Evolutionary conservation across 2,888 invertebrate species (phyloP), one percentile per base, ranked within the genome.

Genomic region (Rhaphigaster nebulosa): DNA sequence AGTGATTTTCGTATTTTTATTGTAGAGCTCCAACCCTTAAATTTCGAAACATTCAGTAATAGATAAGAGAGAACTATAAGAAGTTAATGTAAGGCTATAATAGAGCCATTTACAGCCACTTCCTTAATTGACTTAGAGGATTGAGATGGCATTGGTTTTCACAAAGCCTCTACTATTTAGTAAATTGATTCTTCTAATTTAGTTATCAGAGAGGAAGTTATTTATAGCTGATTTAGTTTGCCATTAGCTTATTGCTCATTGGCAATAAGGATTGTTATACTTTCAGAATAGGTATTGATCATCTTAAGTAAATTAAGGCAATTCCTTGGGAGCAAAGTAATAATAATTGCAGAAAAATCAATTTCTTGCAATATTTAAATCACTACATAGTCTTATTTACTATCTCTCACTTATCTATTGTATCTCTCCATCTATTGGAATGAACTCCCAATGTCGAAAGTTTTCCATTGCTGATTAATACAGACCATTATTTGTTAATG

Each of bases 231-330:
- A n/a, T 98, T 45, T n/a, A 84, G 10, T n/a, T 45, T 15, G 34
- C 84, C 84, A 84, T 84, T 84, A 84, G 84, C 0, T 95, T 97
- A 88, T 96, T 98, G 54, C 97, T 97, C 50, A 97, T 97, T 92
- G 96, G 95, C 89, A n/a, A n/a, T 98, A 98, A 93, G 98, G 98
- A 94, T 96, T 98, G n/a, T n/a, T 65, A 65, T 65, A 29, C 29
- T 65, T 65, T 26, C 65, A 18, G 5, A 34, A 65, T 65, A 65
- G 60, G 18, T 76, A 76, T 70, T 38, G 23, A 76, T 34, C 70
- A 76, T 23, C 38, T 76, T 76, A 38, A 76, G 70, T 34, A 38
- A 38, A 76, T 76, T 38, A 76, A 76, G 38, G 38, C 70, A 10
- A 76, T 1, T 38, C 23, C 1, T 38, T 65, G 13, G 15, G 15